These are phyloP conservation scores for Hipparchia sbordonii DNA, from an alignment of 2,888 invertebrate species.

Conservation along the genomic window DNA sequence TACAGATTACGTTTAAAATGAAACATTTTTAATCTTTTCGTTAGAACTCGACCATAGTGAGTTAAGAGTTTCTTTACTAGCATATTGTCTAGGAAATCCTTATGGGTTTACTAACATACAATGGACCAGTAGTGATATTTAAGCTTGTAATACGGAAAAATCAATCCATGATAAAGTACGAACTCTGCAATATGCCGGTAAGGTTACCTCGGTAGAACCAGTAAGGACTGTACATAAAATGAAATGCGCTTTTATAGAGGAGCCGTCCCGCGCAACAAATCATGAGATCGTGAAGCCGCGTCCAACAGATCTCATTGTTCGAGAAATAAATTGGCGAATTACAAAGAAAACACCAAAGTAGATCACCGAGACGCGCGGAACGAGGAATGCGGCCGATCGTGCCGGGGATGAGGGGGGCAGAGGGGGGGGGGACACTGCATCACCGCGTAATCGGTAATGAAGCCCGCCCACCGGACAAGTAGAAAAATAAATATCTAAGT, in stretches of 20 bases:
- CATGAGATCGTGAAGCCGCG: slow-evolving; percentile 22
- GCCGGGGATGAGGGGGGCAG: not conserved
- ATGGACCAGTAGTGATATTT: too few species aligned
- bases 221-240: not conserved
- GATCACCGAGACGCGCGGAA: slow-evolving; percentile 5
- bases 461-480: not conserved
- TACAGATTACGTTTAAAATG: too few species aligned
- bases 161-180: too few species aligned
- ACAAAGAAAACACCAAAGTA: slow-evolving; percentile 23
- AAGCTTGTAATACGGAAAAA: too few species aligned
- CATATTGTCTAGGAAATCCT: too few species aligned
- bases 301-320: slow-evolving; percentile 24
- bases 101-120: too few species aligned
- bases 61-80: too few species aligned
- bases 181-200: not conserved
- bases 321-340: slow-evolving; percentile 25
- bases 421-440: not conserved
- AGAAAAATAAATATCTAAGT: slow-evolving; percentile 5
- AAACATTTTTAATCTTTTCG: too few species aligned
- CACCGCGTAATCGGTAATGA: slow-evolving; percentile 22
- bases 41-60: too few species aligned
- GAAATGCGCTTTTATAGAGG: not conserved
- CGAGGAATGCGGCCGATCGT: slow-evolving; percentile 8
- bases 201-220: not conserved
- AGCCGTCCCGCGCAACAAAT: slow-evolving; percentile 14